Evolutionary conservation across 2,888 invertebrate species (phyloP), one percentile per base, ranked within the genome.

Genomic region (Oeneis ivallda): DNA sequence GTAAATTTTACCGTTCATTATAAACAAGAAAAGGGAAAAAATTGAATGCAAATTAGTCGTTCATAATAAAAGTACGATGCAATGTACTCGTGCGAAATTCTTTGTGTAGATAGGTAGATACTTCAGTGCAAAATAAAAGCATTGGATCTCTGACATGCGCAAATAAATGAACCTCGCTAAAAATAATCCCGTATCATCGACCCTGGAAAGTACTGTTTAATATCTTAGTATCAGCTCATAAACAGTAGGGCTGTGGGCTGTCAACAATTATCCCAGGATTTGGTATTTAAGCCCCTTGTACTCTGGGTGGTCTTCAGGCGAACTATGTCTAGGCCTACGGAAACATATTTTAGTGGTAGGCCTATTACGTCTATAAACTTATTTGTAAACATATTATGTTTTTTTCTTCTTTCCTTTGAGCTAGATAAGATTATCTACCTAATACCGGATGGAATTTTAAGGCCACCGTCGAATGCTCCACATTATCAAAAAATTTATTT

Each of bases 141-240:
- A 49, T 66, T 65, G 61, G 56, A 49, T 67, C 67, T 72, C 39
- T 41, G 64, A 68, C 70, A 66, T 66, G 67, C 56, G 67, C 67
- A 73, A 74, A 73, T 72, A 74, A 74, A 72, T 70, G 69, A 70
- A 66, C 45, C 60, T 66, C 41, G 70, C 75, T 79, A 76, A 74
- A 77, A 75, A 75, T 78, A 79, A 68, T 64, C 73, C 66, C 72
- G 80, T 82, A 81, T 74, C 84, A 77, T 81, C 84, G 84, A 84
- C 79, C 83, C 74, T 75, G 71, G 71, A 64, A 74, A 71, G 74
- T 72, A 72, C 73, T 71, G 75, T 73, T 76, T 72, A 75, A 77
- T 73, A 72, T 78, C 75, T 76, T 71, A 74, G 43, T 60, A 60
- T 74, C 72, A 70, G 74, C 57, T 52, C 47, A 60, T 62, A 62